Conservation (phyloP, 2,888 invertebrate genomes). For the Agrotis clavis region DNA sequence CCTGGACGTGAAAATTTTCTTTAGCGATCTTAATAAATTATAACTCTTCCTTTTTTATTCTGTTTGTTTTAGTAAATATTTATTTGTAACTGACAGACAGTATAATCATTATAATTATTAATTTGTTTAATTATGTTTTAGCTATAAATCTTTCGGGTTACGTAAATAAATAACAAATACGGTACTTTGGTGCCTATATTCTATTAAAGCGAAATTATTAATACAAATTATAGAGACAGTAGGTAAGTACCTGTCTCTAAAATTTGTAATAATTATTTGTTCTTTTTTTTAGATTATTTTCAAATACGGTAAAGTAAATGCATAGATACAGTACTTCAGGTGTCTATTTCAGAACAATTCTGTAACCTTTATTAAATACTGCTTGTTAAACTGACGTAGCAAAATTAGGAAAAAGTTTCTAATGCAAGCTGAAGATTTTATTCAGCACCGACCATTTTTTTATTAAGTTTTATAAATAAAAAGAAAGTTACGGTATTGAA, state of each 20-base stretch:
- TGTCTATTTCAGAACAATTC: conserved; percentile 43
- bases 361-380: conserved; percentile 46
- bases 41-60: no score
- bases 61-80: no score
- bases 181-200: neutral
- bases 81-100: no score
- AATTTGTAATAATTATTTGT: no score
- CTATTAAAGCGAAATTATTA: neutral
- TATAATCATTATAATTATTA: no score
- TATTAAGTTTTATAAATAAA: no score
- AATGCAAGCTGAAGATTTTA: neutral
- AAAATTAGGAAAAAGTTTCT: conserved; percentile 22
- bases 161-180: no score
- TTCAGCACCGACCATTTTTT: neutral
- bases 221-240: neutral
- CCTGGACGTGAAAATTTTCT: conserved; percentile 32
- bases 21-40: neutral
- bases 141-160: no score
- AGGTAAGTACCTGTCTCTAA: no score
- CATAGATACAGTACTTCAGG: conserved; percentile 23
- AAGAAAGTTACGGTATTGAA: no score
- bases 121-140: no score
- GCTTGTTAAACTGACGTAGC: conserved; percentile 33
- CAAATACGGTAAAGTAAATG: neutral
- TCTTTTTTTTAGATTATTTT: conserved; percentile 2